These are phyloP conservation scores for Solenodon paradoxus DNA, from an alignment of 2,113 vertebrate genomes.

Conservation along the genomic window DNA sequence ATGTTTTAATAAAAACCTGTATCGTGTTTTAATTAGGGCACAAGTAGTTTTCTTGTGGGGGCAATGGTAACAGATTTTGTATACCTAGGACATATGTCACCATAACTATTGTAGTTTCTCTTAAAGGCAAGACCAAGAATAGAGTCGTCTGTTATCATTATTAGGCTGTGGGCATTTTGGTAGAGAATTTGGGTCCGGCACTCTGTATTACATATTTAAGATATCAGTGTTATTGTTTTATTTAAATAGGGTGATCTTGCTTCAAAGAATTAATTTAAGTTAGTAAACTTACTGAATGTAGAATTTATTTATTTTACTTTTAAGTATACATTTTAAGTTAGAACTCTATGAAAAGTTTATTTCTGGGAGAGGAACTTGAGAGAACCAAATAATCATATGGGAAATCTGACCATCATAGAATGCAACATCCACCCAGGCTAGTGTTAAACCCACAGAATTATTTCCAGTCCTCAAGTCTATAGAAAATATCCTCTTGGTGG, in stretches of 20 bases:
- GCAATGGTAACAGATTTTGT: neutral
- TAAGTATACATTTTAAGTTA: neutral
- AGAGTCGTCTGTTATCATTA: neutral
- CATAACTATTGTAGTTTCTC: neutral
- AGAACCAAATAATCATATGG: neutral
- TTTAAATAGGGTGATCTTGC: neutral
- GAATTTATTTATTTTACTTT: conserved; percentile 25
- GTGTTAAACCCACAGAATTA: neutral
- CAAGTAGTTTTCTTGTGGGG: neutral
- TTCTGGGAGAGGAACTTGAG: neutral
- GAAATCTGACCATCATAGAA: neutral
- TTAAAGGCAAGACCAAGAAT: neutral
- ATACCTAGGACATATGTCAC: neutral
- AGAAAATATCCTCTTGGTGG: neutral
- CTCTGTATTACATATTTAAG: neutral
- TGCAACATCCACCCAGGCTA: neutral
- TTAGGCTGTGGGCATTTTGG: neutral
- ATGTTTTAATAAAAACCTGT: neutral
- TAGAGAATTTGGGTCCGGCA: neutral
- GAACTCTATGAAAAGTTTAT: neutral
- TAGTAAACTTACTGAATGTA: neutral
- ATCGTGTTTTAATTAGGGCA: neutral
- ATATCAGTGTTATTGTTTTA: neutral
- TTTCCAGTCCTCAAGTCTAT: neutral
- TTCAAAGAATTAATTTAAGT: neutral